phyloP scores from a whole-genome alignment of 2,888 invertebrate species.

The Leptinotarsa juncta region DNA sequence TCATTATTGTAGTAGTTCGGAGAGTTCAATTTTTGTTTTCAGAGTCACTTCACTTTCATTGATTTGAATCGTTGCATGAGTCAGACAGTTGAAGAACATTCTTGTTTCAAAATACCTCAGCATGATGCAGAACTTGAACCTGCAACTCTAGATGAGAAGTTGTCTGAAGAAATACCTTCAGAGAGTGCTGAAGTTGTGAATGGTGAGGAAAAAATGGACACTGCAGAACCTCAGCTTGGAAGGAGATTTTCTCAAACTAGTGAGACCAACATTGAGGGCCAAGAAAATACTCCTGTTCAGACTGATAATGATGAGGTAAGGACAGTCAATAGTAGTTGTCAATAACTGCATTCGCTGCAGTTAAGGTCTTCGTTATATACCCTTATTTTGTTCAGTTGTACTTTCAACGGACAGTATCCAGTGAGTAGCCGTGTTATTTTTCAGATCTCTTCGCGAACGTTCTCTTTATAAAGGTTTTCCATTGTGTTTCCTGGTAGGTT shows the following conservation, averaged over 20 bases:
- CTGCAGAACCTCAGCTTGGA: constrained; percentile 55
- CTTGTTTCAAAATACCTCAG: constrained; percentile 42
- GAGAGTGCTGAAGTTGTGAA: constrained; percentile 28
- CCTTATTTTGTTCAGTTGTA: too few relatives aligned
- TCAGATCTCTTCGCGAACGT: too few relatives aligned
- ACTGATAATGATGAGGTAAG: constrained; percentile 63
- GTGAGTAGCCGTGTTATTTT: too few relatives aligned
- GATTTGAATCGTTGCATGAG: constrained; percentile 64
- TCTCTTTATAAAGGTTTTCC: too few relatives aligned
- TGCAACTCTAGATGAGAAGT: constrained; percentile 53
- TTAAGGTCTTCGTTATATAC: too few relatives aligned
- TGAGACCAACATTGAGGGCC: constrained; percentile 58
- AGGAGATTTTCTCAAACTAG: constrained; percentile 61
- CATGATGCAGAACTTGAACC: constrained; percentile 58
- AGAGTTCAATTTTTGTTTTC: constrained; percentile 29
- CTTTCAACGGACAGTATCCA: too few relatives aligned
- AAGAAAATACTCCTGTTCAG: constrained; percentile 60
- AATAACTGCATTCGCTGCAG: too few relatives aligned
- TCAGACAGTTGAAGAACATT: constrained; percentile 40
- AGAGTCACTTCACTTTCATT: constrained; percentile 64
- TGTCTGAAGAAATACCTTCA: constrained; percentile 62
- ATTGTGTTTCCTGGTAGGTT: too few relatives aligned
- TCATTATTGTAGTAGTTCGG: too few relatives aligned
- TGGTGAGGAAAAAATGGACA: constrained; percentile 62
- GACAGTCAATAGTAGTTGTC: background rate